Conservation (phyloP, 2,113 vertebrate species). For the Phoenicopterus ruber region DNA sequence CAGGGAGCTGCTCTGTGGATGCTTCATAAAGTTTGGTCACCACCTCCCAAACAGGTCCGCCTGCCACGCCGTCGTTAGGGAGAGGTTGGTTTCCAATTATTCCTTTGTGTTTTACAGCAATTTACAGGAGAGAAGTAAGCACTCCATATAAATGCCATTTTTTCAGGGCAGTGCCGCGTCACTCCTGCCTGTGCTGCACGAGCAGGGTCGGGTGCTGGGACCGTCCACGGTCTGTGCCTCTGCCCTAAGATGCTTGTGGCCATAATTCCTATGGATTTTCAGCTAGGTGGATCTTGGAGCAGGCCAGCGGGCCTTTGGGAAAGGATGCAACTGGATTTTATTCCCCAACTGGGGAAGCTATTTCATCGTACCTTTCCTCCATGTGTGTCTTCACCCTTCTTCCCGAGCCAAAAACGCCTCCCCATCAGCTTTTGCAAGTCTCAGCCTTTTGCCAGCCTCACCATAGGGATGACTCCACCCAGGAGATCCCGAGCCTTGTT, state of each 20-base stretch:
- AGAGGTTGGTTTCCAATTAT: background rate
- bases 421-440: background rate
- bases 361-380: background rate
- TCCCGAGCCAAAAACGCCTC: background rate
- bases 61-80: background rate
- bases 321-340: background rate
- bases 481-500: background rate
- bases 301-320: background rate
- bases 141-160: background rate
- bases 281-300: background rate
- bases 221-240: background rate
- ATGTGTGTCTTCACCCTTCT: background rate
- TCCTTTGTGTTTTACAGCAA: fast-evolving
- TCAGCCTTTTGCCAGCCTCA: background rate
- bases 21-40: background rate
- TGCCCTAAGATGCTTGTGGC: fast-evolving
- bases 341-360: background rate
- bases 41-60: constrained; percentile 12
- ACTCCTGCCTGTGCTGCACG: fast-evolving
- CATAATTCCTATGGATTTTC: fast-evolving
- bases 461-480: background rate
- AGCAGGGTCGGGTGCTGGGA: background rate
- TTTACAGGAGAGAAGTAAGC: background rate
- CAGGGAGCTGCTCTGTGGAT: background rate
- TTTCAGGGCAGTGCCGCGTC: background rate